Percentiles rank a stretch among this genome's conserved stretches.
These are phyloP conservation scores for Eremophila alpestris DNA, from an alignment of 2,797 vertebrate genomes.

Conservation along the genomic window DNA sequence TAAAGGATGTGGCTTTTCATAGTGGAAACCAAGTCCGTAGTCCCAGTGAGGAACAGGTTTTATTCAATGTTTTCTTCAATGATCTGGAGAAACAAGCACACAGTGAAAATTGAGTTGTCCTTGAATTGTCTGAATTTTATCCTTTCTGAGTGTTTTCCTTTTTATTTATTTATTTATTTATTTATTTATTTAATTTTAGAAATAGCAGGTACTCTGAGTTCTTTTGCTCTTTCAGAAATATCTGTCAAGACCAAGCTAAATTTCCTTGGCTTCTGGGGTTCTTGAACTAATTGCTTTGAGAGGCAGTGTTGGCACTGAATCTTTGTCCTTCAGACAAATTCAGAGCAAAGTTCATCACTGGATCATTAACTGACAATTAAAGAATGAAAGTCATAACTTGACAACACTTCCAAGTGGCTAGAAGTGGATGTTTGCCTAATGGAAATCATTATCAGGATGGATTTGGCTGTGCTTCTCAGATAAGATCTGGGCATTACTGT, in stretches of 20 bases:
- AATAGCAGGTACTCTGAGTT: not conserved
- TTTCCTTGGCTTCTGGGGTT: not conserved
- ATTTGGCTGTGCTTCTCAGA: not conserved
- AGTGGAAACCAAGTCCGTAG: not conserved
- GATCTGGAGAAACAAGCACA: not conserved
- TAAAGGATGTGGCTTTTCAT: not conserved
- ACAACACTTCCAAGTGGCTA: not conserved
- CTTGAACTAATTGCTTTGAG: not conserved
- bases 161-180: too few relatives aligned
- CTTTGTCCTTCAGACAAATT: not conserved
- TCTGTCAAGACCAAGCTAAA: not conserved
- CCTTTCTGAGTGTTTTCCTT: fast-evolving
- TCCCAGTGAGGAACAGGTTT: not conserved
- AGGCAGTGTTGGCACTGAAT: not conserved
- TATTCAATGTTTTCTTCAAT: not conserved
- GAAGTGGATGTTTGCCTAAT: not conserved
- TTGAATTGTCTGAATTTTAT: not conserved
- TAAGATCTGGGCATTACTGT: not conserved
- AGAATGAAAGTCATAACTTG: not conserved
- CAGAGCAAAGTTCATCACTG: not conserved
- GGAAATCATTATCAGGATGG: not conserved
- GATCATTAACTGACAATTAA: not conserved
- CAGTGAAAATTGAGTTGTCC: not conserved
- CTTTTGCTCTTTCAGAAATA: not conserved
- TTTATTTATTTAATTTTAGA: not conserved